phyloP scores from a whole-genome alignment of 2,888 invertebrate species.

The Arge pagana region DNA sequence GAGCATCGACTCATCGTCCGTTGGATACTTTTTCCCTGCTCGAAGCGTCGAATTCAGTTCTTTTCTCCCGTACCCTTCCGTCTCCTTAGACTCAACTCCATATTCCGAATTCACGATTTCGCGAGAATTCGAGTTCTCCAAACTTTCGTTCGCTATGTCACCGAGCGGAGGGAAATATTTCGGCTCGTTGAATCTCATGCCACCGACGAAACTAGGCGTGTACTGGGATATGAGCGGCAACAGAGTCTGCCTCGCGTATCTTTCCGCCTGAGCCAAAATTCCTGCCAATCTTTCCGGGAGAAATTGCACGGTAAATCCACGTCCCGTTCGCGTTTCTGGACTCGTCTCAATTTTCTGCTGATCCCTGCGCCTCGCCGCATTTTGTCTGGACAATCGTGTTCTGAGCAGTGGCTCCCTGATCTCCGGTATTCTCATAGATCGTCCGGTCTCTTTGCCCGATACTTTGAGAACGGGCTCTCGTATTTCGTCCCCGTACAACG shows the following conservation, averaged over 20 bases:
- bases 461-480: constrained; percentile 76
- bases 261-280: constrained; percentile 80
- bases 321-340: constrained; percentile 47
- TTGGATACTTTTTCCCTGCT: too few relatives aligned
- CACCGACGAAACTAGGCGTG: constrained; percentile 69
- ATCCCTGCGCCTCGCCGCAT: constrained; percentile 41
- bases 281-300: constrained; percentile 78
- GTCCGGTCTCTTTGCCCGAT: constrained; percentile 49
- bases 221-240: constrained; percentile 78
- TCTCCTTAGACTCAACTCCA: background rate
- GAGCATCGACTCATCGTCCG: too few relatives aligned
- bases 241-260: constrained; percentile 78
- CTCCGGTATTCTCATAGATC: constrained; percentile 58
- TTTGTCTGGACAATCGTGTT: constrained; percentile 58
- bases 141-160: constrained; percentile 29
- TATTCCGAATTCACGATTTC: constrained; percentile 8
- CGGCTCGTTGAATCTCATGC: constrained; percentile 57
- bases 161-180: constrained; percentile 69
- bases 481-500: constrained; percentile 65
- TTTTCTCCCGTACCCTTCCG: background rate
- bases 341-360: constrained; percentile 16
- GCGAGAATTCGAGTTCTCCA: constrained; percentile 12
- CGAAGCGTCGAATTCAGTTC: too few relatives aligned
- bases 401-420: constrained; percentile 70
- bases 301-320: constrained; percentile 72